Evolutionary conservation across 1,140 invertebrate genomes (phyloP), one percentile per base, ranked within the genome.

Genomic region (Brachionus manjavacas): DNA sequence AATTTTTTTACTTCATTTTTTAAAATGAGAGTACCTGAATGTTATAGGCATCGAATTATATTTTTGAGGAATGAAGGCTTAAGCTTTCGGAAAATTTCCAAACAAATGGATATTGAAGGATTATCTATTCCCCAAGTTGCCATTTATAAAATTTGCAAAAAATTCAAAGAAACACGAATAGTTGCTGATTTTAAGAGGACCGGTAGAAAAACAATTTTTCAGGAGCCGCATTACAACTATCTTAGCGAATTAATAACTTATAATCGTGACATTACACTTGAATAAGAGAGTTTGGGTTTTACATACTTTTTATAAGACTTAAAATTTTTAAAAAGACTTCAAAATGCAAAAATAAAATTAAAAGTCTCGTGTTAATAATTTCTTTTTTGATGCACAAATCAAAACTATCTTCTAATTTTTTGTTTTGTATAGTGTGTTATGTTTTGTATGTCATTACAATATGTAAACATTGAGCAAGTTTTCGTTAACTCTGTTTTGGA

Each of bases 171-270:
- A 46, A 46, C 43, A 46, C 43, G 43, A 46, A 46, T 8, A 46
- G 43, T 11, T 46, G 43, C 14, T 46, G 43, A 46, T 46, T 46
- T 46, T 46, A 46, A 46, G 43, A 46, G 43, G 43, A 46, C 43
- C 43, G 43, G 43, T 46, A 46, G 43, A 46, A 46, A 46, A 46
- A 46, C 43, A 46, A 46, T 46, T 46, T 46, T 46, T 46, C 43
- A 46, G 3, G 9, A 11, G 14, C 9, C 43, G 14, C 43, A 46
- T 46, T 46, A 46, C 43, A 46, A 46, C 43, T 52, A 35, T 49
- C 85, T 39, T 86, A 84, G 41, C 8, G 12, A 28, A 68, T 64
- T 20, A 39, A 43, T 12, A 74, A 39, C 20, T 46, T 68, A 20
- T 64, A 55, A 20, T 20, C 12, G 39, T 43, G 23, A 55, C 43